Base-by-base conservation (phyloP, 2,113 vertebrate genomes). In the Pollachius pollachius region DNA sequence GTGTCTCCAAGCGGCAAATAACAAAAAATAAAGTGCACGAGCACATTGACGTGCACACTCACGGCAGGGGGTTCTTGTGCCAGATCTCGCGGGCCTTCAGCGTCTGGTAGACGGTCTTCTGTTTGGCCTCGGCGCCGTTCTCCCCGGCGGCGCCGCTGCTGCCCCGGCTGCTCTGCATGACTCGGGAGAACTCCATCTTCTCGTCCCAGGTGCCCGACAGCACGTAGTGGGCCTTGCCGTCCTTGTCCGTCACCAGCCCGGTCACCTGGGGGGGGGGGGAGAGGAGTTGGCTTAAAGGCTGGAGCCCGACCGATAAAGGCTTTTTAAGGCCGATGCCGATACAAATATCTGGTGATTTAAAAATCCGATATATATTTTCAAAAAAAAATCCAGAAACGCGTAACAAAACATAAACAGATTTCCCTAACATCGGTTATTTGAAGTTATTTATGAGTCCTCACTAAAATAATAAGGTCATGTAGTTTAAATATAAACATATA, bases 181-280 rank as follows among this genome's bases (percentile, higher is more conserved):
- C 95, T 76, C 93, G 94, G 70, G 95, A 95, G 72, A 94, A 97
- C 74, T 98, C 97, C 95, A 99, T 97, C 87, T 98, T 96, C 89
- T 99, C 97, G 0, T 99, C 97, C 97, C 97, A 99, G 0, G 97
- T 99, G 6, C 97, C 97, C 19, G 96, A 90, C 13, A 99, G 90
- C 63, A 94, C 88, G 0, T 94, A 98, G 76, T 98, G 95, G 11
- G 95, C 94, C 84, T 94, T 98, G 12, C 96, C 97, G 0, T 90
- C 81, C 13, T 93, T 93, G 71, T 99, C 97, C 0, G 90, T 94
- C 82, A 98, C 97, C 74, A 98, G 96, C 0, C 97, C 97, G 0
- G 97, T 98, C 52, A 99, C 97, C 97, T 99, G 72, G 27, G 15
- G 41, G 11, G 7, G 16, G 62, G 19, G 18, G 27, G 27, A 5